phyloP scores from a whole-genome alignment of 2,113 vertebrate genomes.

The Bombycilla garrulus region DNA sequence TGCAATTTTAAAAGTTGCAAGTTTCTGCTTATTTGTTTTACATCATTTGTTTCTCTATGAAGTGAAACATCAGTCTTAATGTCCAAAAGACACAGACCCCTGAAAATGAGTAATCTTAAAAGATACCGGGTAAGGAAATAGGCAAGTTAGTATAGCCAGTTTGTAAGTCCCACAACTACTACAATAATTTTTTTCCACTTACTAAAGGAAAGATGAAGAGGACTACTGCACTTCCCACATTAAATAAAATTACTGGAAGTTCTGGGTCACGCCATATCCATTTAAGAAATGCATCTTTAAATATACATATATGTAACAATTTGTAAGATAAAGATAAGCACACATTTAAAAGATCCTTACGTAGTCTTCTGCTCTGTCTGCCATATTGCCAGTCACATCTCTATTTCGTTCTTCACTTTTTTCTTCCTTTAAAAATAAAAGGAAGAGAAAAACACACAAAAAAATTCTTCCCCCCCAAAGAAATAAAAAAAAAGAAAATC shows the following conservation, averaged over 20 bases:
- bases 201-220: neutral
- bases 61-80: neutral
- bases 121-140: accelerated
- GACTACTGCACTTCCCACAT: neutral
- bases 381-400: neutral
- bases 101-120: accelerated
- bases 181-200: neutral
- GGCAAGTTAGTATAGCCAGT: accelerated
- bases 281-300: accelerated
- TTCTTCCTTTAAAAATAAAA: neutral
- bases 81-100: neutral
- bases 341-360: neutral
- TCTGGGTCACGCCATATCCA: accelerated
- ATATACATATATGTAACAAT: accelerated
- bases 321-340: neutral
- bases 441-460: accelerated
- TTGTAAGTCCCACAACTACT: neutral
- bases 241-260: neutral
- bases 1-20: accelerated
- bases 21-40: neutral
- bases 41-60: accelerated
- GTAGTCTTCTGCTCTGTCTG: neutral
- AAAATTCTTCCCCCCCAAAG: accelerated
- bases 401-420: accelerated
- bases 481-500: neutral